phyloP scores from a whole-genome alignment of 2,797 vertebrate species.

The Hemitrygon akajei region DNA sequence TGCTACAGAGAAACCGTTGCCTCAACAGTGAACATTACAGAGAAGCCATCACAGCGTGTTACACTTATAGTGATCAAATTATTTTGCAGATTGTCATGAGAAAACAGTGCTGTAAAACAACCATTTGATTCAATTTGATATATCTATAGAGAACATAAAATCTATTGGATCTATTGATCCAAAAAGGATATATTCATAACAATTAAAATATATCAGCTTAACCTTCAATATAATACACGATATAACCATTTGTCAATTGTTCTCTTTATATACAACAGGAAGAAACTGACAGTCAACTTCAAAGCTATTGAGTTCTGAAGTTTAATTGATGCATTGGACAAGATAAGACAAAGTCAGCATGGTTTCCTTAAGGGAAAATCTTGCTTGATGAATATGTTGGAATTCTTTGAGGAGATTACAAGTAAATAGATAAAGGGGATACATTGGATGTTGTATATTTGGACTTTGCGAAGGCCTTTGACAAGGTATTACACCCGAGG shows the following conservation, averaged over 20 bases:
- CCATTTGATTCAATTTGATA: not conserved
- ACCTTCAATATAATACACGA: not conserved
- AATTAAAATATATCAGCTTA: not conserved
- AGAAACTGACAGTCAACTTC: not conserved
- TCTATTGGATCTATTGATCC: not conserved
- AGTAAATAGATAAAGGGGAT: no score
- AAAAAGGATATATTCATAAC: not conserved
- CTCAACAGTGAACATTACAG: no score
- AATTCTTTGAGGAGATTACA: no score
- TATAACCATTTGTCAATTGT: not conserved
- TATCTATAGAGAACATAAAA: not conserved
- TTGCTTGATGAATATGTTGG: no score
- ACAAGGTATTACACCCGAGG: no score
- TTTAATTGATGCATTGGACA: not conserved
- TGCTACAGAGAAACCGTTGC: no score
- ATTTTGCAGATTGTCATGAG: not conserved
- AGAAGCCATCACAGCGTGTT: no score
- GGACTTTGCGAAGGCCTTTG: no score
- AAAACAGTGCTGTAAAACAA: not conserved
- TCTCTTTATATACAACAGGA: not conserved
- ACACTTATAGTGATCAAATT: not conserved
- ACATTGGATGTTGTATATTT: no score
- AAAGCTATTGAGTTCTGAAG: not conserved
- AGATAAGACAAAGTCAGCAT: no score
- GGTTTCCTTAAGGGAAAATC: no score